Percentiles rank a stretch among this genome's conserved stretches.
These are phyloP conservation scores for Acyrthosiphon pisum DNA, from an alignment of 1,140 invertebrate species.

Conservation along the genomic window DNA sequence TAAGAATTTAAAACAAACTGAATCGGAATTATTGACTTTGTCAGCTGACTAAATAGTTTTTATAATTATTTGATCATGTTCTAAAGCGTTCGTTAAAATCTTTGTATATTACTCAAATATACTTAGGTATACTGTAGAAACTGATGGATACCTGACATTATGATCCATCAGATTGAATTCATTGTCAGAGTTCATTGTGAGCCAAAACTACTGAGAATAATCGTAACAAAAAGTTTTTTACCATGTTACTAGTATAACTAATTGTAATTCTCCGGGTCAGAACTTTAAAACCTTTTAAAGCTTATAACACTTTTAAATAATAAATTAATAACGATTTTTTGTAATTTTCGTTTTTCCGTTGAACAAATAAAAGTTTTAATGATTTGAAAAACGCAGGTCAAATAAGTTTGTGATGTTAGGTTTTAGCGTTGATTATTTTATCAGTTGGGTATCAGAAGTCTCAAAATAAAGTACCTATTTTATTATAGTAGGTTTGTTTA, in stretches of 20 bases:
- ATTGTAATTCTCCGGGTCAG: not conserved
- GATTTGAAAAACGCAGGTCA: not conserved
- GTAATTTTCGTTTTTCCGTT: not conserved
- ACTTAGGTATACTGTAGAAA: not conserved
- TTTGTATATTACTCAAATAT: not conserved
- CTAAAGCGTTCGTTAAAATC: not conserved
- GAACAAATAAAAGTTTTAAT: not conserved
- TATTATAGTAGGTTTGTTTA: no score
- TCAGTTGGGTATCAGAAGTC: not conserved
- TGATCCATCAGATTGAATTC: not conserved
- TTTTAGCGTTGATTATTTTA: not conserved
- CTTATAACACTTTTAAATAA: not conserved
- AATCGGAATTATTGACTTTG: not conserved
- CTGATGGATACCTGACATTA: no score
- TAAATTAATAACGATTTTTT: not conserved
- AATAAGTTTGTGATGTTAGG: not conserved
- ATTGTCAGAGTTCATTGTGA: not conserved
- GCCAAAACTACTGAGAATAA: not conserved
- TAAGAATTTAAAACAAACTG: not conserved
- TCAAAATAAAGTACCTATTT: not conserved
- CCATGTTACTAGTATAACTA: not conserved
- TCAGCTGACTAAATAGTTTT: not conserved
- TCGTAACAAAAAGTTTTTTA: not conserved
- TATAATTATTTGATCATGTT: not conserved
- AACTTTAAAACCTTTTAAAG: constrained; percentile 1